These are phyloP conservation scores for Bombus superbus DNA, from an alignment of 1,140 invertebrate genomes.

Conservation along the genomic window DNA sequence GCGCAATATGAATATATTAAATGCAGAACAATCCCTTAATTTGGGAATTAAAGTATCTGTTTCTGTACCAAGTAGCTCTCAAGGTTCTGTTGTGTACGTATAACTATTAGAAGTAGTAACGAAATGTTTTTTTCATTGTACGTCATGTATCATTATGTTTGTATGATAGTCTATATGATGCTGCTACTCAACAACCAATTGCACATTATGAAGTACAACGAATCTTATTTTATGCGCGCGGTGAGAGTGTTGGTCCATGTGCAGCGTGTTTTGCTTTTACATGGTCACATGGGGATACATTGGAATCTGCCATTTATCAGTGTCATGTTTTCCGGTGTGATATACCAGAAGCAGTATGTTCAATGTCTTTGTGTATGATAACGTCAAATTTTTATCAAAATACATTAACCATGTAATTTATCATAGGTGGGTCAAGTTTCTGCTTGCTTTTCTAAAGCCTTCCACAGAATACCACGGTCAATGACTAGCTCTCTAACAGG, in stretches of 20 bases:
- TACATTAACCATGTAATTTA: neutral
- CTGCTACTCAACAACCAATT: conserved; percentile 91
- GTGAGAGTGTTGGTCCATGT: conserved; percentile 91
- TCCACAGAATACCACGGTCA: conserved; percentile 90
- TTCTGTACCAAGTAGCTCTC: conserved; percentile 95
- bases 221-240: conserved; percentile 97
- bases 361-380: neutral
- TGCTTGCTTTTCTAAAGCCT: conserved; percentile 96
- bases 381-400: neutral
- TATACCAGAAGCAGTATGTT: conserved; percentile 97
- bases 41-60: conserved; percentile 93
- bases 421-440: conserved; percentile 87
- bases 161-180: conserved; percentile 91
- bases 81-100: conserved; percentile 90
- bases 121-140: neutral
- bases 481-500: conserved; percentile 87
- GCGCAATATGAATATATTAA: conserved; percentile 95
- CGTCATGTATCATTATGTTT: neutral
- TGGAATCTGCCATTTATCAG: conserved; percentile 95
- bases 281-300: conserved; percentile 95
- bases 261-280: conserved; percentile 98
- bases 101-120: conserved; percentile 1
- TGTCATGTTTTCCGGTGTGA: conserved; percentile 99
- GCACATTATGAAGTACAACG: conserved; percentile 95
- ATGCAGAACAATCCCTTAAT: conserved; percentile 87